Evolutionary conservation across 2,797 vertebrate species (phyloP).

Genomic region (Labroides dimidiatus): DNA sequence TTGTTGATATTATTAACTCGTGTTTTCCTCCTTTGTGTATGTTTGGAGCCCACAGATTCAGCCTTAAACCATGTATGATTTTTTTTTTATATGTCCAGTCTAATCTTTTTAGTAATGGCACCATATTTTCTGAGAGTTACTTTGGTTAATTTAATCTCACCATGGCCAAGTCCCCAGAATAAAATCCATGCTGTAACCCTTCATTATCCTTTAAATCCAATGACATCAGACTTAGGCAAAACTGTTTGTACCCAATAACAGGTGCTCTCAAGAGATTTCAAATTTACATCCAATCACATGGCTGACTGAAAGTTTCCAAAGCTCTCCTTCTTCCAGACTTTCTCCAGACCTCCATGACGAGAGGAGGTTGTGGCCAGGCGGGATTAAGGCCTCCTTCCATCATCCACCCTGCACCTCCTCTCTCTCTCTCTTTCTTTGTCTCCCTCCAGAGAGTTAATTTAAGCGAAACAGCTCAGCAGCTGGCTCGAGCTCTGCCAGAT

Average conservation of each 20-base stretch:
- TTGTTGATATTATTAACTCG: too few species aligned
- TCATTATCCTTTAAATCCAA: conserved; percentile 20
- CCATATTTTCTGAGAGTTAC: background rate
- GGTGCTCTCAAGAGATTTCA: conserved; percentile 13
- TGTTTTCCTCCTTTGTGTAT: too few species aligned
- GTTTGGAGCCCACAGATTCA: too few species aligned
- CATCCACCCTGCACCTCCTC: conserved; percentile 18
- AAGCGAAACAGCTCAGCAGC: conserved; percentile 53
- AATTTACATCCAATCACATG: background rate
- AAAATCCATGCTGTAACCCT: background rate
- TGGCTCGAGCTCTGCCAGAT: conserved; percentile 66
- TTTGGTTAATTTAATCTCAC: background rate
- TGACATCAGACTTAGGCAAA: conserved; percentile 18
- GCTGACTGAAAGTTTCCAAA: conserved; percentile 26
- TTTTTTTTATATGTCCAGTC: background rate
- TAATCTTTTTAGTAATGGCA: background rate
- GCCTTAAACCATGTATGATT: background rate
- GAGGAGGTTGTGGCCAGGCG: conserved; percentile 7
- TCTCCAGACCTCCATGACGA: conserved; percentile 27
- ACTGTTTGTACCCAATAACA: conserved; percentile 9
- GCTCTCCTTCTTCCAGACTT: conserved; percentile 21
- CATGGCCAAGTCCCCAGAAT: background rate
- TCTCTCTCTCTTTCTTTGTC: conserved; percentile 25
- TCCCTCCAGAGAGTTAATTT: conserved; percentile 44
- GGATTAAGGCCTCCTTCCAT: conserved; percentile 30